These are phyloP conservation scores for Myanophis thanlyinensis DNA, from an alignment of 2,113 vertebrate species.

Conservation along the genomic window DNA sequence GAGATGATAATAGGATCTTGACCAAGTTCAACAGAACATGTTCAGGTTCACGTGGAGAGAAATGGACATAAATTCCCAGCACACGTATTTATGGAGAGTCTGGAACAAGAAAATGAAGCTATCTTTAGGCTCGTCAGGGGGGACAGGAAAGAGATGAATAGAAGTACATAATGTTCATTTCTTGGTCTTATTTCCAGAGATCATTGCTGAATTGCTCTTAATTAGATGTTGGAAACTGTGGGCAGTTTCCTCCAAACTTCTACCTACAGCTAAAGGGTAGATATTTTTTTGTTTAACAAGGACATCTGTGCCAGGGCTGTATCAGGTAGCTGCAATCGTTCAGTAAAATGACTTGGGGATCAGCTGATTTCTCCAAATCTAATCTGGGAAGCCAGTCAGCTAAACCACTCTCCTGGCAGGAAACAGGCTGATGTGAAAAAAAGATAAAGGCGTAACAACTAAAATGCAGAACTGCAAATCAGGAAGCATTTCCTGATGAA, in stretches of 20 bases:
- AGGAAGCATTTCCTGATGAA: constrained; percentile 61
- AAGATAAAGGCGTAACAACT: constrained; percentile 45
- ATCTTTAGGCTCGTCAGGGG: background rate
- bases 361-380: constrained; percentile 35
- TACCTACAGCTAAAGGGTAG: constrained; percentile 36
- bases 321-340: constrained; percentile 25
- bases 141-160: background rate
- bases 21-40: constrained; percentile 47
- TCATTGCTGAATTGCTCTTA: constrained; percentile 14
- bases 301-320: background rate
- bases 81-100: background rate
- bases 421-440: constrained; percentile 21
- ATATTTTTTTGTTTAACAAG: constrained; percentile 6
- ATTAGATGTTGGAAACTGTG: constrained; percentile 31
- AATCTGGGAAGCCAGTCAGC: constrained; percentile 30
- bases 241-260: constrained; percentile 18
- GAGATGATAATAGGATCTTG: constrained; percentile 53
- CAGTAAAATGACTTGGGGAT: constrained; percentile 24
- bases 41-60: constrained; percentile 39
- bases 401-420: constrained; percentile 11
- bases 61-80: constrained; percentile 40
- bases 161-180: constrained; percentile 3
- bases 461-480: constrained; percentile 42
- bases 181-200: background rate
- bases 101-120: background rate